These are phyloP conservation scores for Diachrysia chrysitis DNA, from an alignment of 2,888 invertebrate species.

Conservation along the genomic window DNA sequence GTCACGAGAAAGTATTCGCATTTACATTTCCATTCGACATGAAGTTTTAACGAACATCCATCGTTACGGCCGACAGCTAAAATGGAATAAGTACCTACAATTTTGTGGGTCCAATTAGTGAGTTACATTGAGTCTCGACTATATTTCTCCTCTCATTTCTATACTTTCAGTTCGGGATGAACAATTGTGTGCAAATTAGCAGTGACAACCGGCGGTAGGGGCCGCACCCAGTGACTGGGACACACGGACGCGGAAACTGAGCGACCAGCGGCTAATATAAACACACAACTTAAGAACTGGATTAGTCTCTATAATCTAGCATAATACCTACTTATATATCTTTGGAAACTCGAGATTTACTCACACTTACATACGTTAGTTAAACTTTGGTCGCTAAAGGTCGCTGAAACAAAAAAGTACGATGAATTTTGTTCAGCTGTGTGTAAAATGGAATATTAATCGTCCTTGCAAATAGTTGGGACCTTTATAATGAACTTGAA, in stretches of 20 bases:
- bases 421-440: conserved; percentile 40
- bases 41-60: conserved; percentile 77
- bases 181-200: conserved; percentile 88
- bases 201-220: conserved; percentile 79
- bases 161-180: conserved; percentile 81
- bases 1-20: conserved; percentile 67
- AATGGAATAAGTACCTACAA: conserved; percentile 65
- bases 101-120: conserved; percentile 79
- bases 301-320: no score
- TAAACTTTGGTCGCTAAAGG: no score
- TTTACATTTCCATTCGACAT: conserved; percentile 73
- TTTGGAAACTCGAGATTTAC: no score
- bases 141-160: conserved; percentile 82
- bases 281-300: conserved; percentile 2
- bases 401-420: neutral
- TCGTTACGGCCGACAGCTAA: conserved; percentile 63
- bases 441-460: conserved; percentile 78
- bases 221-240: conserved; percentile 66
- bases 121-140: conserved; percentile 77
- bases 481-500: conserved; percentile 80
- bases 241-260: conserved; percentile 61
- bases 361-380: no score
- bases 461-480: conserved; percentile 77
- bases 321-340: no score
- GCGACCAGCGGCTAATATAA: conserved; percentile 23